A percentile compares a stretch with the other conserved stretches of the same genome.
Evolutionary conservation across 35 echinoderm and acorn worm genomes (phyloP).

Genomic region (Apostichopus californicus): DNA sequence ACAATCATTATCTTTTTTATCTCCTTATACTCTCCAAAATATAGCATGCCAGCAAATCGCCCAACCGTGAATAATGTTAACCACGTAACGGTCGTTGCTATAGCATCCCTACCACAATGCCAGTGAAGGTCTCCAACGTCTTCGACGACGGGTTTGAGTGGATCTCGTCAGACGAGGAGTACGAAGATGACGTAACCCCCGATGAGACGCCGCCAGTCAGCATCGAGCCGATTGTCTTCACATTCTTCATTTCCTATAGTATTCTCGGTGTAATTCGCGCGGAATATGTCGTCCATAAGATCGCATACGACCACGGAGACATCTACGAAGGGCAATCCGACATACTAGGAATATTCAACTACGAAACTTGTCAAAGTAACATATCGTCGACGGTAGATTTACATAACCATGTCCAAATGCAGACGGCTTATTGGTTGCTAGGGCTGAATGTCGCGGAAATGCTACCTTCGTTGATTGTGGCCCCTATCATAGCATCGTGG

Average conservation of each 20-base stretch:
- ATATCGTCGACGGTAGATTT: neutral
- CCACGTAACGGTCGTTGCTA: no score
- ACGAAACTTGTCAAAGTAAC: neutral
- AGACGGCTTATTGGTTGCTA: conserved; percentile 39
- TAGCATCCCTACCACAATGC: conserved; percentile 10
- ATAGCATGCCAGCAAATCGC: no score
- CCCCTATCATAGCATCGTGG: conserved; percentile 16
- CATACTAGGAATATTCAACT: neutral
- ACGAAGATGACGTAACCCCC: conserved; percentile 8
- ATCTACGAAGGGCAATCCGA: neutral
- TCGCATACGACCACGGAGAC: conserved; percentile 5
- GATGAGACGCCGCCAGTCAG: neutral
- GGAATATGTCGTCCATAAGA: conserved; percentile 50
- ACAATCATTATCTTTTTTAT: no score
- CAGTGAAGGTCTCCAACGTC: conserved; percentile 49
- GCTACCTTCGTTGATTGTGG: conserved; percentile 42
- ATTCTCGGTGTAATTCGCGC: conserved; percentile 51
- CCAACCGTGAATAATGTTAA: no score
- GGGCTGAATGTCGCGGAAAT: conserved; percentile 46
- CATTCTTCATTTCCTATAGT: conserved; percentile 43
- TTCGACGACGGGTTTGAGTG: conserved; percentile 39
- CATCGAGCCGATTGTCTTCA: conserved; percentile 49
- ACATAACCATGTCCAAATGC: conserved; percentile 23
- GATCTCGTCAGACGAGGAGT: conserved; percentile 48
- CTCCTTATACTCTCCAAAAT: no score